These are phyloP conservation scores for Dendrolimus kikuchii DNA, from an alignment of 1,140 invertebrate genomes.

Conservation along the genomic window DNA sequence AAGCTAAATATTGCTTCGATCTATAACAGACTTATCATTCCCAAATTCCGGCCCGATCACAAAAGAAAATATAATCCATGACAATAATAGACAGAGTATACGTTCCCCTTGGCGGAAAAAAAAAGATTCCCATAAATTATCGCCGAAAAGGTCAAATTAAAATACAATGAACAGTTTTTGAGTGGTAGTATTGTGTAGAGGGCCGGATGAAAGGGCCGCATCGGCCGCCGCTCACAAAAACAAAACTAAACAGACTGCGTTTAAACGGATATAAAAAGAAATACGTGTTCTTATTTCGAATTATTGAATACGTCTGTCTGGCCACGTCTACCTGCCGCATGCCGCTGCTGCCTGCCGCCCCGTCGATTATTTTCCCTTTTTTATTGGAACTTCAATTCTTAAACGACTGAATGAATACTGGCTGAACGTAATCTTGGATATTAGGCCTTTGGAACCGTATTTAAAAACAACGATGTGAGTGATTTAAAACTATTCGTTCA, in stretches of 20 bases:
- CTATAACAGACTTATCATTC: slow-evolving; percentile 26
- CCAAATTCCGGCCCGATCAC: slow-evolving; percentile 44
- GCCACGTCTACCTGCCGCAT: slow-evolving; percentile 66
- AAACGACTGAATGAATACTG: slow-evolving; percentile 50
- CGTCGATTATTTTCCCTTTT: slow-evolving; percentile 31
- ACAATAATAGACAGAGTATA: slow-evolving; percentile 66
- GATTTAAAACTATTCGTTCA: too few relatives aligned
- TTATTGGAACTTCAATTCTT: slow-evolving; percentile 56
- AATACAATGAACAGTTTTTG: slow-evolving; percentile 72
- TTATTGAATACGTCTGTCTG: slow-evolving; percentile 70
- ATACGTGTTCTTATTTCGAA: slow-evolving; percentile 69
- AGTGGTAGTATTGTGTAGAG: slow-evolving; percentile 68
- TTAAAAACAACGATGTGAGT: background rate
- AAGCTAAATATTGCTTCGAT: slow-evolving; percentile 12
- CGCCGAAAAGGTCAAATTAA: slow-evolving; percentile 72
- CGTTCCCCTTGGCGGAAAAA: slow-evolving; percentile 48
- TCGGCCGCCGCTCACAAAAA: slow-evolving; percentile 57
- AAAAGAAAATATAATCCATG: slow-evolving; percentile 56
- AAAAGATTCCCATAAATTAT: slow-evolving; percentile 70
- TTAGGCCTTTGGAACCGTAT: background rate
- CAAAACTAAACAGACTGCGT: slow-evolving; percentile 70
- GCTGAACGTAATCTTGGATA: slow-evolving; percentile 23
- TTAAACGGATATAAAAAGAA: slow-evolving; percentile 71
- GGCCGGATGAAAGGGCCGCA: slow-evolving; percentile 64
- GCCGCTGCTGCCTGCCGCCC: slow-evolving; percentile 6